Base-by-base conservation (phyloP, 1,140 invertebrate species). In the Drosophila nebulosa region DNA sequence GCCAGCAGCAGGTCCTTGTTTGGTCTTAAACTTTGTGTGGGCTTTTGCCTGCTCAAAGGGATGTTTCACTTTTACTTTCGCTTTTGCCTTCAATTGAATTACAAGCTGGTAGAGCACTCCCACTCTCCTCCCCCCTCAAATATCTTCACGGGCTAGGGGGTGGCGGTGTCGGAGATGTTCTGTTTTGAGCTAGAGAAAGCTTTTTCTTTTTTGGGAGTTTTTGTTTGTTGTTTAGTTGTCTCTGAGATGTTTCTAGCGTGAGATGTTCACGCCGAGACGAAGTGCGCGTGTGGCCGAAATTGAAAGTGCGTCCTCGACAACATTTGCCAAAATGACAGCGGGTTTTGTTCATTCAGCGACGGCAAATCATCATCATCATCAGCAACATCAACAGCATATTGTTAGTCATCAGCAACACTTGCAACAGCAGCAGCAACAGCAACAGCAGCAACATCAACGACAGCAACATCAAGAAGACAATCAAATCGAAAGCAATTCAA, bases 191-290 rank as follows among this genome's bases (percentile, higher is more conserved):
- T 58, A 57, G 24, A 50, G 57, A 74, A 81, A 86, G 85, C 83
- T 86, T 85, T 81, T 72, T 62, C 70, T 74, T 90, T 77, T 63
- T 64, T 51, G 56, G 60, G 16, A 16, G 36, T 51, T 50, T 51
- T 39, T 78, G 83, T 81, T 77, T 85, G 69, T 77, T 85, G 69
- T 81, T 88, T 89, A 90, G 83, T 91, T 81, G 84, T 72, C 55
- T 85, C 77, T 90, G 90, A 91, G 90, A 91, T 91, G 89, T 85
- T 86, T 91, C 71, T 89, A 75, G 72, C 89, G 90, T 88, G 89
- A 89, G 85, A 89, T 90, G 89, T 90, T 88, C 85, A 78, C 83
- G 81, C 60, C 80, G 77, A 81, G 78, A 85, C 77, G 74, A 79
- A 90, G 80, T 79, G 75, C 78, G 88, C 83, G 84, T 61, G 78